These are phyloP conservation scores for Pentamera pediparva DNA, from an alignment of 53 echinoderm and acorn worm species.

Conservation along the genomic window DNA sequence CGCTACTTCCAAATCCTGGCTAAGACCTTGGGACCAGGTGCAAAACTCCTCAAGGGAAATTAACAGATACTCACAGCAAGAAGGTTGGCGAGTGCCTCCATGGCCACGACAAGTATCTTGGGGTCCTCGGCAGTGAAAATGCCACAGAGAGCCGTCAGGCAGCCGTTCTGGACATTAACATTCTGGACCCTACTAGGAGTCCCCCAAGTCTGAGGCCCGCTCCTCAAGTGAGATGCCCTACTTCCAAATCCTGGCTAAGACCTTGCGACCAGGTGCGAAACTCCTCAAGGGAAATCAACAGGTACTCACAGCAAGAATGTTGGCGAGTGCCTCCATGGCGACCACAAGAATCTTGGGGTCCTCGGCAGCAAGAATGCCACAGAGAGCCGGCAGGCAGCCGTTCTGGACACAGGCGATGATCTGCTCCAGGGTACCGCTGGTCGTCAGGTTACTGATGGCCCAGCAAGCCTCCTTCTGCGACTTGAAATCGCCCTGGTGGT, in stretches of 20 bases:
- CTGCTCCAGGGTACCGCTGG: constrained; percentile 83
- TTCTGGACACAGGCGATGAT: constrained; percentile 67
- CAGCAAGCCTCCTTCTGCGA: constrained; percentile 97
- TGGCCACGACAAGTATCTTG: constrained; percentile 70
- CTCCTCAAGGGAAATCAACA: too few relatives aligned
- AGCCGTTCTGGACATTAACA: constrained; percentile 86
- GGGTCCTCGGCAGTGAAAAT: constrained; percentile 72
- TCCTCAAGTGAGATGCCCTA: too few relatives aligned
- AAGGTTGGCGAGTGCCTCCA: constrained; percentile 84
- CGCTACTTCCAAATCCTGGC: too few relatives aligned
- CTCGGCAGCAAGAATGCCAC: constrained; percentile 65
- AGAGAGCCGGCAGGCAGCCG: constrained; percentile 68
- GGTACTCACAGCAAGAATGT: constrained; percentile 68
- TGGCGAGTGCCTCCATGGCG: constrained; percentile 77
- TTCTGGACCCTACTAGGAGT: too few relatives aligned
- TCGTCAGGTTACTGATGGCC: constrained; percentile 91
- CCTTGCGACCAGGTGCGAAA: too few relatives aligned
- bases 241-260: too few relatives aligned
- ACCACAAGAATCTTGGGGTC: constrained; percentile 79
- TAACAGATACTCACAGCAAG: constrained; percentile 50
- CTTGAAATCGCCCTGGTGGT: constrained; percentile 84
- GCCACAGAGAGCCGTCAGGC: constrained; percentile 63
- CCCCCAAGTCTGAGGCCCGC: too few relatives aligned
- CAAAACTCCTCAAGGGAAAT: too few relatives aligned
- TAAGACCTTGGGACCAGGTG: too few relatives aligned